Percentiles rank a stretch among this genome's conserved stretches.
phyloP scores from a whole-genome alignment of 2,888 invertebrate genomes.

The Drosophila helvetica region DNA sequence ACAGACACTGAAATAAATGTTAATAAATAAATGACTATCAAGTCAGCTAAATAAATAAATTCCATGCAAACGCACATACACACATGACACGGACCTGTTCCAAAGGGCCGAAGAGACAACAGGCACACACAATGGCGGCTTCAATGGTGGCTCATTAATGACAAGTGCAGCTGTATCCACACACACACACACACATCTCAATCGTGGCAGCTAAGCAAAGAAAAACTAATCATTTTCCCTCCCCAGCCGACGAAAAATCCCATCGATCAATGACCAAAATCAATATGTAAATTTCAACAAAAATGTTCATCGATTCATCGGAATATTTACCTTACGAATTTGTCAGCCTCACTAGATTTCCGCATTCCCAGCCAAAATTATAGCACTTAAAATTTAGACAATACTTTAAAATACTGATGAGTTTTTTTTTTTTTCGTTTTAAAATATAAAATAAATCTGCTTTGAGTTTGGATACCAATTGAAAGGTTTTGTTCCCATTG shows the following conservation, averaged over 20 bases:
- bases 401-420: background rate
- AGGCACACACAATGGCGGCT: slow-evolving; percentile 18
- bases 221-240: background rate
- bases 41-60: slow-evolving; percentile 74
- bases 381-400: slow-evolving; percentile 1
- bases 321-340: slow-evolving; percentile 28
- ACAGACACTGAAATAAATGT: slow-evolving; percentile 58
- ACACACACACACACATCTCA: background rate
- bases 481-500: slow-evolving; percentile 6
- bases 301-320: no score
- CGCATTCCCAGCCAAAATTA: slow-evolving; percentile 30
- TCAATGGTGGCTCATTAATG: slow-evolving; percentile 69
- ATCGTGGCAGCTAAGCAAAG: slow-evolving; percentile 21
- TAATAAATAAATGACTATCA: slow-evolving; percentile 56
- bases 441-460: background rate
- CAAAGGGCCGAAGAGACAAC: slow-evolving; percentile 16
- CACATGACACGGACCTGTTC: slow-evolving; percentile 58
- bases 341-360: slow-evolving; percentile 38
- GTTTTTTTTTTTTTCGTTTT: background rate
- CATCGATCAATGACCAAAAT: background rate
- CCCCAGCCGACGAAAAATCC: background rate
- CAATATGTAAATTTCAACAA: background rate
- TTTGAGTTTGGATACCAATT: slow-evolving; percentile 2
- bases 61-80: slow-evolving; percentile 40
- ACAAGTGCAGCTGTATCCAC: slow-evolving; percentile 43